Evolutionary conservation across 2,113 vertebrate genomes (phyloP).

Genomic region (Siniperca chuatsi): DNA sequence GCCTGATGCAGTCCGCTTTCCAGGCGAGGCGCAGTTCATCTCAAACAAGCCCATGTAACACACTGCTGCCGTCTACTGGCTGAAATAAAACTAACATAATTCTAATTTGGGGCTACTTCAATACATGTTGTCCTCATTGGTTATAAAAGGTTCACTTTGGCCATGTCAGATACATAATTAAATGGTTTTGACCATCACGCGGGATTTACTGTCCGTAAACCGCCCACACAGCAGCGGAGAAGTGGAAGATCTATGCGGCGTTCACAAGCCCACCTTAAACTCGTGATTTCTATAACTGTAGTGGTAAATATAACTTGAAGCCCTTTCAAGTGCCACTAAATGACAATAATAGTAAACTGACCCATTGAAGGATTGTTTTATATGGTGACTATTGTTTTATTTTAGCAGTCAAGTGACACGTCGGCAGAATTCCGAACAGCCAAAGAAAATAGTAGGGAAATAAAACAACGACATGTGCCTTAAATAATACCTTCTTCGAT

Average conservation of each 20-base stretch:
- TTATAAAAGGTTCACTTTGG: neutral
- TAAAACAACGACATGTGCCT: neutral
- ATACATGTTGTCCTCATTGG: neutral
- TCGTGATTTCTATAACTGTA: neutral
- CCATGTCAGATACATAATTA: neutral
- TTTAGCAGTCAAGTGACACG: neutral
- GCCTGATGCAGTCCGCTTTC: too few species aligned
- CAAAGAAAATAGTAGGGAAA: too few species aligned
- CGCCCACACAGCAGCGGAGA: constrained; percentile 16
- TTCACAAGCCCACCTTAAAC: constrained; percentile 7
- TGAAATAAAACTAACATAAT: neutral
- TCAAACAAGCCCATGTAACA: too few species aligned
- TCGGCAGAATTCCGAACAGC: fast-evolving
- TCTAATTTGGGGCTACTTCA: neutral
- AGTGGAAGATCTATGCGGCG: constrained; percentile 3
- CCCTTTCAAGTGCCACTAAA: fast-evolving
- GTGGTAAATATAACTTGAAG: neutral
- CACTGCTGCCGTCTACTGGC: constrained; percentile 52
- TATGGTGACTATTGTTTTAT: neutral
- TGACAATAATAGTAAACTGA: neutral
- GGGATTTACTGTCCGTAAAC: constrained; percentile 4
- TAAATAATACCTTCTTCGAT: fast-evolving
- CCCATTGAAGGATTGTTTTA: fast-evolving
- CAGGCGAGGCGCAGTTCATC: too few species aligned
- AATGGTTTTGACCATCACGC: neutral